Conservation (phyloP, 1,140 invertebrate genomes). For the Andrena cerasifolii region DNA sequence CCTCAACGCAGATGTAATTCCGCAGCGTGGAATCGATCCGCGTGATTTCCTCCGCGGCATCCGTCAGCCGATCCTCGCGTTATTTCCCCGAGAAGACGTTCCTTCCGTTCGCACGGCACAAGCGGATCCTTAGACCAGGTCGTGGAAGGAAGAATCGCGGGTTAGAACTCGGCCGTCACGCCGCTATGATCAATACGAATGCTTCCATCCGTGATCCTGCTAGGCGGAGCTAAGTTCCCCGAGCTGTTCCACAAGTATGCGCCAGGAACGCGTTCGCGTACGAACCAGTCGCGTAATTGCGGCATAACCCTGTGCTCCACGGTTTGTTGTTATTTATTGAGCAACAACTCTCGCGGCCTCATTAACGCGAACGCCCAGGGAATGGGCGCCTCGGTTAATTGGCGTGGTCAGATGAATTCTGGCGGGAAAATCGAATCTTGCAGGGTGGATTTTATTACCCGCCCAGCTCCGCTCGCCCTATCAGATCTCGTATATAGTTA, state of each 20-base stretch:
- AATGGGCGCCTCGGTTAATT: constrained; percentile 32
- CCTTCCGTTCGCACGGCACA: constrained; percentile 7
- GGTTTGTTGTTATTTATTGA: constrained; percentile 38
- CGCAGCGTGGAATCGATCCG: not conserved
- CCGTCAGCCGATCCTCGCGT: constrained; percentile 4
- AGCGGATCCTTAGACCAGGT: constrained; percentile 5
- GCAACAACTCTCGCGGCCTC: constrained; percentile 29
- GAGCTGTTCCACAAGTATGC: not conserved
- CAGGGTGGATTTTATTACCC: too few relatives aligned
- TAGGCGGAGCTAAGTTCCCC: constrained; percentile 2
- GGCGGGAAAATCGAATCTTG: not conserved
- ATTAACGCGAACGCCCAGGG: constrained; percentile 33
- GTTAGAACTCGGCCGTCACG: constrained; percentile 43
- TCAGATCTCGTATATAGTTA: too few relatives aligned
- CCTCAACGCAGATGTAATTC: not conserved
- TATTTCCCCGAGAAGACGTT: not conserved
- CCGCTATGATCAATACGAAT: constrained; percentile 57
- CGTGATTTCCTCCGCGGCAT: constrained; percentile 12
- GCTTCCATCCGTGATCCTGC: constrained; percentile 4
- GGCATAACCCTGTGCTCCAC: not conserved
- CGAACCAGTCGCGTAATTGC: constrained; percentile 31
- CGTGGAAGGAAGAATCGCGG: constrained; percentile 5
- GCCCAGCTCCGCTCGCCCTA: too few relatives aligned
- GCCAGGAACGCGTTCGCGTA: not conserved
- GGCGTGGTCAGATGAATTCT: constrained; percentile 7